These are phyloP conservation scores for Nomada ferruginata DNA, from an alignment of 2,888 invertebrate species.

Conservation along the genomic window DNA sequence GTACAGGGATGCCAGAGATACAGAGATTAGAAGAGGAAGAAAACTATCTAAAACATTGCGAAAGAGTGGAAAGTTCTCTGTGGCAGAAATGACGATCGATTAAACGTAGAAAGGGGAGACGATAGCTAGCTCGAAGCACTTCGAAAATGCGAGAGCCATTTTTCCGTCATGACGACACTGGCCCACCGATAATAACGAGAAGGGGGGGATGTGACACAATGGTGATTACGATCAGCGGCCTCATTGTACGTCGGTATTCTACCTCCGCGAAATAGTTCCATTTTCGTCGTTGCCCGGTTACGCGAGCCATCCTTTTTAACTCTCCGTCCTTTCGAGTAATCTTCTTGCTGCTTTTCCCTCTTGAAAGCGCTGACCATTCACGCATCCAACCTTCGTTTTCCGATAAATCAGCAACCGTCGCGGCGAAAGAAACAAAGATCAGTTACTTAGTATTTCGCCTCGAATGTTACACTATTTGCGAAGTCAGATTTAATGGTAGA, in stretches of 20 bases:
- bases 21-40: constrained; percentile 18
- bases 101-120: constrained; percentile 51
- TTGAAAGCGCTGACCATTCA: no score
- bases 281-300: no score
- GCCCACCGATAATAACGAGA: constrained; percentile 69
- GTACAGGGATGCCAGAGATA: constrained; percentile 35
- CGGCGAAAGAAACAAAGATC: no score
- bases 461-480: constrained; percentile 66
- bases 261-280: no score
- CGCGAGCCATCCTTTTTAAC: no score
- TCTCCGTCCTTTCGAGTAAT: no score
- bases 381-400: no score
- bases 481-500: no score
- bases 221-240: constrained; percentile 71
- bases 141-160: constrained; percentile 76
- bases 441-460: no score
- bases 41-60: constrained; percentile 32
- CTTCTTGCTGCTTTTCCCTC: no score
- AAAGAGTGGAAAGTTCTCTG: constrained; percentile 54
- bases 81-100: constrained; percentile 61
- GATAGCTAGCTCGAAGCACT: constrained; percentile 53
- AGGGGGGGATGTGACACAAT: constrained; percentile 72
- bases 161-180: constrained; percentile 69
- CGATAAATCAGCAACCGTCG: no score
- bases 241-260: no score